phyloP scores from a whole-genome alignment of 1,140 invertebrate species.

The Drosophila murphyi region DNA sequence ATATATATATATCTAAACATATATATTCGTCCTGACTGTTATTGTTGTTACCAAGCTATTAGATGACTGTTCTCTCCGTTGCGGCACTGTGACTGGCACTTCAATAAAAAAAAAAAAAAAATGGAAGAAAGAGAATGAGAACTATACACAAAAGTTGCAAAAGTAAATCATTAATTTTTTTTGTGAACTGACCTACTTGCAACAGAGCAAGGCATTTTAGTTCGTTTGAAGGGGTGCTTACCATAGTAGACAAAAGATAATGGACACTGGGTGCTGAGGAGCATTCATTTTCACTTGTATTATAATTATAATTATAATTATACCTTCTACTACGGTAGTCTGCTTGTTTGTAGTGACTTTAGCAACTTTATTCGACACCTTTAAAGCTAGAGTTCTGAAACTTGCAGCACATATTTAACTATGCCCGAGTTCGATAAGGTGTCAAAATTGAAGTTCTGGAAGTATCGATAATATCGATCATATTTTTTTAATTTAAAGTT shows the following conservation, averaged over 20 bases:
- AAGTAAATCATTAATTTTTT: slow-evolving; percentile 65
- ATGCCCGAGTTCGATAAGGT: too few relatives aligned
- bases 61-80: slow-evolving; percentile 22
- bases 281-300: too few relatives aligned
- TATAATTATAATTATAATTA: too few relatives aligned
- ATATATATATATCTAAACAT: slow-evolving; percentile 8
- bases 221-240: neutral
- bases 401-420: too few relatives aligned
- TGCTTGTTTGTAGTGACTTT: too few relatives aligned
- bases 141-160: slow-evolving; percentile 47
- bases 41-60: slow-evolving; percentile 50
- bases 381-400: too few relatives aligned
- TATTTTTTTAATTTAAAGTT: too few relatives aligned
- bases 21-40: slow-evolving; percentile 11
- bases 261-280: neutral
- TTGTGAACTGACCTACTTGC: slow-evolving; percentile 18
- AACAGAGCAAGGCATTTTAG: slow-evolving; percentile 17
- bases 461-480: too few relatives aligned
- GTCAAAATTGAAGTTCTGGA: too few relatives aligned
- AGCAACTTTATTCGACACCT: too few relatives aligned
- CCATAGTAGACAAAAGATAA: neutral
- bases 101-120: neutral
- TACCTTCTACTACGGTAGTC: too few relatives aligned
- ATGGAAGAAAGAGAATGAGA: slow-evolving; percentile 13
- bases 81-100: slow-evolving; percentile 29